Base-by-base conservation (phyloP, 2,888 invertebrate species). In the Parascotia fuliginaria region DNA sequence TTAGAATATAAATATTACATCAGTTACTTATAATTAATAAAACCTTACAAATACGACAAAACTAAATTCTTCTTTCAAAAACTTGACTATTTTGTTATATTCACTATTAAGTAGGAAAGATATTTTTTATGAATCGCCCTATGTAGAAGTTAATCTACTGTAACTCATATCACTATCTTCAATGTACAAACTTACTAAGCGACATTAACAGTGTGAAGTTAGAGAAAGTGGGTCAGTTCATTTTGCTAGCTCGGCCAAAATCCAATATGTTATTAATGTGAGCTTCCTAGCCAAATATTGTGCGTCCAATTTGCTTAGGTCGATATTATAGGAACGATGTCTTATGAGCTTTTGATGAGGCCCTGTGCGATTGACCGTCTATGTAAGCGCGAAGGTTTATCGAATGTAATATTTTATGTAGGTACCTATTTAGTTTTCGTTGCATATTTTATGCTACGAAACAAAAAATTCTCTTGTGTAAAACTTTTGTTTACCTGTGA, bases 191-290 rank as follows among this genome's bases (percentile, higher is more conserved):
- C 28, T 37, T 42, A 31, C 24, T 48, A 37, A 22, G 13, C 31
- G 31, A 14, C 40, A 48, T 48, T 48, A 48, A 32, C 42, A 48
- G 36, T 32, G 42, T 48, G 32, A 47, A n/a, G 22, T 29, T 11
- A 50, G 34, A 36, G 39, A 44, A 62, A 53, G 38, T 47, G 43
- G 63, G 63, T 63, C 63, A 62, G 19, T 50, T 31, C 22, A 43
- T 36, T 47, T 38, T 51, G 41, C 59, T 27, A 13, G 49, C 50
- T 51, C 42, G 54, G 31, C 41, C 46, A 58, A 58, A 58, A 59
- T 36, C 45, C 28, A 58, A 63, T 58, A 42, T 47, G 59, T 63
- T 63, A 63, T 66, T 63, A 63, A 62, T 66, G 51, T 50, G 47
- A 41, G 53, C 39, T 47, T 58, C 40, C 14, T 15, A 45, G 38